A percentile compares a stretch with the other conserved stretches of the same genome.
Conservation (phyloP, 2,113 vertebrate genomes). For the Gopherus evgoodei region DNA sequence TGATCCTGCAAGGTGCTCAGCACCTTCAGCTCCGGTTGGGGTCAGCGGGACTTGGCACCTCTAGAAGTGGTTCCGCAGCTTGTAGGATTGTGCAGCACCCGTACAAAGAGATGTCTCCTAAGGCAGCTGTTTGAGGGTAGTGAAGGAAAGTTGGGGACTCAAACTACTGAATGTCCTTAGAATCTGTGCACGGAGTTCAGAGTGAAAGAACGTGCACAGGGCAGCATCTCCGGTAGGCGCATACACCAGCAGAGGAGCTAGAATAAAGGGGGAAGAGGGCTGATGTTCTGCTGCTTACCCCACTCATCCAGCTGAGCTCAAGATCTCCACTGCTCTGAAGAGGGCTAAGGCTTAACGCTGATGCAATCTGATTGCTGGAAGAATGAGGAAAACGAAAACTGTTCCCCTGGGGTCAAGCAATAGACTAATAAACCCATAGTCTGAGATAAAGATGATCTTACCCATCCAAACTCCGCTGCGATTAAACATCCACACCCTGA, state of each 20-base stretch:
- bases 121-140: not conserved
- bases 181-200: not conserved
- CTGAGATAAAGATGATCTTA: accelerated
- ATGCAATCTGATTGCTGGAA: not conserved
- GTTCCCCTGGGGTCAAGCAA: not conserved
- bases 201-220: no score
- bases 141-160: not conserved
- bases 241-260: not conserved
- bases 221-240: no score
- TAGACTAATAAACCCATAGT: accelerated
- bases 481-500: not conserved
- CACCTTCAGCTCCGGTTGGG: not conserved
- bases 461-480: not conserved
- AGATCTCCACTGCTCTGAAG: not conserved
- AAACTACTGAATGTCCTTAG: not conserved
- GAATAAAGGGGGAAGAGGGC: not conserved
- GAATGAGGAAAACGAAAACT: not conserved
- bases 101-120: not conserved
- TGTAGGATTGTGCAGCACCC: not conserved
- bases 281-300: not conserved
- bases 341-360: not conserved
- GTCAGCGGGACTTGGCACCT: accelerated
- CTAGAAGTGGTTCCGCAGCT: not conserved
- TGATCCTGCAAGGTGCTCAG: accelerated
- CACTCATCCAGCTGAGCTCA: not conserved